These are phyloP conservation scores for Thera britannica DNA, from an alignment of 2,888 invertebrate species.

Conservation along the genomic window DNA sequence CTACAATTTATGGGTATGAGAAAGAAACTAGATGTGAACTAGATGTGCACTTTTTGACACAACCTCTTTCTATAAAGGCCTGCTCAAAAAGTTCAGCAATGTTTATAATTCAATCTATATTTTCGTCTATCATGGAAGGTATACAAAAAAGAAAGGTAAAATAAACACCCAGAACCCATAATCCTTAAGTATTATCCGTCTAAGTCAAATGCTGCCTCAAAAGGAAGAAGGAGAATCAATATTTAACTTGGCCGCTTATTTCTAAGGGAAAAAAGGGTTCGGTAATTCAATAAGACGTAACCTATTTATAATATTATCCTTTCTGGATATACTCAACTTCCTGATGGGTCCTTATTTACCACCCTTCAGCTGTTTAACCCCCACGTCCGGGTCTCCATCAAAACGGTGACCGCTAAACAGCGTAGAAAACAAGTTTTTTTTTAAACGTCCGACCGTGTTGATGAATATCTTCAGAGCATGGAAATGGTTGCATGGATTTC, in stretches of 20 bases:
- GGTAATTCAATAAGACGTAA: not conserved
- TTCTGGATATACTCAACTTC: not conserved
- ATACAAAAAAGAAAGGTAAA: not conserved
- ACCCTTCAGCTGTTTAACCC: slow-evolving; percentile 2
- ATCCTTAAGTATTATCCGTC: not conserved
- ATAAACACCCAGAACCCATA: not conserved
- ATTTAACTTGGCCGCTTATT: slow-evolving; percentile 24
- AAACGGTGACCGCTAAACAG: not conserved
- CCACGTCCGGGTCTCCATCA: not conserved
- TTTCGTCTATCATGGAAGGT: not conserved
- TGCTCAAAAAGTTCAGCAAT: too few species aligned
- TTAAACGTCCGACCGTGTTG: too few species aligned
- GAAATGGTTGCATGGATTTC: too few species aligned
- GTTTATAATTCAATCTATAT: too few species aligned
- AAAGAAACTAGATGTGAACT: too few species aligned
- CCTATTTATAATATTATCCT: slow-evolving; percentile 8
- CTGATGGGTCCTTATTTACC: slow-evolving; percentile 9
- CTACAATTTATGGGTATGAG: too few species aligned
- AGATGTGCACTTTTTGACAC: too few species aligned
- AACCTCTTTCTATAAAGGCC: too few species aligned
- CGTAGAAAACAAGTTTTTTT: too few species aligned
- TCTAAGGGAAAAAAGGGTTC: not conserved
- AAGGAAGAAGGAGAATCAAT: not conserved
- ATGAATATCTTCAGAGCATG: too few species aligned
- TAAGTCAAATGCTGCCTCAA: not conserved